A percentile compares a stretch with the other conserved stretches of the same genome.
These are phyloP conservation scores for Anthophora plumipes DNA, from an alignment of 2,888 invertebrate genomes.

Conservation along the genomic window DNA sequence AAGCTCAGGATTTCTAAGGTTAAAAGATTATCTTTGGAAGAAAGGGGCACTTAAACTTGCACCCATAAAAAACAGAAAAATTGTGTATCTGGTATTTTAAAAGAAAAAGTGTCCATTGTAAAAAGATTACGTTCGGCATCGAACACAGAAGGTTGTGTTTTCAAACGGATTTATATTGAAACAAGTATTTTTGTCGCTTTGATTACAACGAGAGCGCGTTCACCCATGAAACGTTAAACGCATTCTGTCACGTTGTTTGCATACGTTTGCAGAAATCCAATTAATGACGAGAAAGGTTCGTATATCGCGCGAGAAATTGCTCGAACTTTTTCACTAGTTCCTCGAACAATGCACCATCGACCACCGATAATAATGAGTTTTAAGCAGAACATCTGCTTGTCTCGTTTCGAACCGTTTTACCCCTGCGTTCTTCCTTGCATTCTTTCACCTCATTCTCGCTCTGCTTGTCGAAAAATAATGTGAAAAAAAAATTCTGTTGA, in stretches of 20 bases:
- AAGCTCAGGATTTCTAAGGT: no score
- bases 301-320: background rate
- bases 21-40: no score
- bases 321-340: background rate
- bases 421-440: background rate
- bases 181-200: constrained; percentile 3
- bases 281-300: constrained; percentile 13
- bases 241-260: constrained; percentile 9
- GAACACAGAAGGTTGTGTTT: background rate
- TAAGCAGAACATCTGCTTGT: background rate
- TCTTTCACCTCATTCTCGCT: background rate
- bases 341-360: background rate
- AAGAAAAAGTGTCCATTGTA: no score
- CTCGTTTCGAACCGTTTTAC: background rate
- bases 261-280: constrained; percentile 19
- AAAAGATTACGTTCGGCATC: constrained; percentile 12
- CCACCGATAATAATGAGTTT: constrained; percentile 7
- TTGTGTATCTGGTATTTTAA: no score
- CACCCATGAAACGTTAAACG: background rate
- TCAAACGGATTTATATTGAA: background rate
- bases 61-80: no score
- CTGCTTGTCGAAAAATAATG: background rate
- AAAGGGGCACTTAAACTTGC: no score
- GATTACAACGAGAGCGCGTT: constrained; percentile 1
- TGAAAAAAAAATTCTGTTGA: no score